Percentiles rank a stretch among this genome's conserved stretches.
Conservation (phyloP, 2,113 vertebrate genomes). For the Lophotis ruficrista region DNA sequence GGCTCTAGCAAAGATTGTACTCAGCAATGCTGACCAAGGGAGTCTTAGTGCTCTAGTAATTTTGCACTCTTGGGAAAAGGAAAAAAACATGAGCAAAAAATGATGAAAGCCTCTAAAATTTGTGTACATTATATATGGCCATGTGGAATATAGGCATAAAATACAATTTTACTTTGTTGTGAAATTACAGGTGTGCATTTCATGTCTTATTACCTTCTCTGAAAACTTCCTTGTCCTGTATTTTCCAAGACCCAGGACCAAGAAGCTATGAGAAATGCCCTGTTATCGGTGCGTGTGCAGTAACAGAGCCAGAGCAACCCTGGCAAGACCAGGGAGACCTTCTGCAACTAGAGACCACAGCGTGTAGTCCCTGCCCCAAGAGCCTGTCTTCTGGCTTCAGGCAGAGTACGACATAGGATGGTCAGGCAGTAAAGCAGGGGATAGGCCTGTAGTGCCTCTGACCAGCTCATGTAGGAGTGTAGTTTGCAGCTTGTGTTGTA, state of each 20-base stretch:
- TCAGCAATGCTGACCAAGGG: not conserved
- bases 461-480: not conserved
- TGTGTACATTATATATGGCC: not conserved
- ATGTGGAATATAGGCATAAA: not conserved
- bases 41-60: not conserved
- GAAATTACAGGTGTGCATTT: not conserved
- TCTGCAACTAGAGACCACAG: not conserved
- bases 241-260: not conserved
- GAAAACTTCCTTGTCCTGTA: not conserved
- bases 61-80: not conserved
- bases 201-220: not conserved
- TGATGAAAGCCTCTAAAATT: not conserved
- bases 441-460: not conserved
- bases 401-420: not conserved
- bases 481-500: not conserved
- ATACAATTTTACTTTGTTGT: not conserved
- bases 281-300: rapidly evolving
- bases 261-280: not conserved
- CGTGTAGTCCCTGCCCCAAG: not conserved
- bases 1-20: not conserved
- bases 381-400: not conserved
- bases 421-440: not conserved
- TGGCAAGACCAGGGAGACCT: not conserved
- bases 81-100: not conserved
- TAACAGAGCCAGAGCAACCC: not conserved